Percentiles rank a stretch among this genome's conserved stretches.
These are phyloP conservation scores for Entomobrya proxima DNA, from an alignment of 2,888 invertebrate genomes.

Conservation along the genomic window DNA sequence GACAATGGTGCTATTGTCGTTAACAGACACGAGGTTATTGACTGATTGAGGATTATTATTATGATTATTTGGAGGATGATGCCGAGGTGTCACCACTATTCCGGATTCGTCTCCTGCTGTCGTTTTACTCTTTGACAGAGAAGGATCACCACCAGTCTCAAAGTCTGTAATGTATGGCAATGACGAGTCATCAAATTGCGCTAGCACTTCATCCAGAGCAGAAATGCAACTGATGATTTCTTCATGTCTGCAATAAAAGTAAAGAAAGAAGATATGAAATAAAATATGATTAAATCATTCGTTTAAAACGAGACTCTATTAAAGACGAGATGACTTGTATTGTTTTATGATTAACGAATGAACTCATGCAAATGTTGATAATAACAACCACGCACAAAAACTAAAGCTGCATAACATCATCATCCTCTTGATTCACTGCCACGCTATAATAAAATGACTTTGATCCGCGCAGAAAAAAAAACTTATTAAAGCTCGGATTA, in stretches of 20 bases:
- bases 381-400: not conserved
- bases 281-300: not conserved
- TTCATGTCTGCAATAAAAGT: slow-evolving; percentile 73
- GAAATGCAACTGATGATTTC: slow-evolving; percentile 75
- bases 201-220: slow-evolving; percentile 75
- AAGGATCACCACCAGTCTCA: slow-evolving; percentile 19
- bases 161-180: slow-evolving; percentile 62
- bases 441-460: too few relatives aligned
- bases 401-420: not conserved
- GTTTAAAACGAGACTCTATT: not conserved
- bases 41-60: slow-evolving; percentile 32
- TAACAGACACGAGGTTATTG: slow-evolving; percentile 23
- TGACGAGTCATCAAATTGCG: slow-evolving; percentile 75
- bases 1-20: slow-evolving; percentile 28
- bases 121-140: not conserved
- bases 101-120: slow-evolving; percentile 23
- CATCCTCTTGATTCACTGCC: not conserved
- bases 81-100: not conserved
- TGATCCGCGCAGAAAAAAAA: not conserved
- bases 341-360: not conserved
- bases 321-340: too few relatives aligned
- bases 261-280: slow-evolving; percentile 29
- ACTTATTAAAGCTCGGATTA: not conserved
- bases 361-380: not conserved
- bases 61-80: not conserved